Percentiles rank a stretch among this genome's conserved stretches.
Conservation (phyloP, 2,888 invertebrate genomes). For the Athripsodes cinereus region DNA sequence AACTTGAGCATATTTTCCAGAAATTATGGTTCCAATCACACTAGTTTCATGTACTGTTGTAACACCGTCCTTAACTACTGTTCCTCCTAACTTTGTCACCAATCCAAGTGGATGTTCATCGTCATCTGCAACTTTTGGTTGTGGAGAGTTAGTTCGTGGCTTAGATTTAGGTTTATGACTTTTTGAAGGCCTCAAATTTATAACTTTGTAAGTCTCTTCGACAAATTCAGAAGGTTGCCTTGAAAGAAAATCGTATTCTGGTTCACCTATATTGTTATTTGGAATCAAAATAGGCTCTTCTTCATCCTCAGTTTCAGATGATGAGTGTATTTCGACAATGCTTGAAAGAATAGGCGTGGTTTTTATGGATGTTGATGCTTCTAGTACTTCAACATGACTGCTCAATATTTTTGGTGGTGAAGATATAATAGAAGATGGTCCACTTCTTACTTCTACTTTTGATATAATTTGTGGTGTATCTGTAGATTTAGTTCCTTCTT, state of each 20-base stretch:
- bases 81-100: slow-evolving; percentile 79
- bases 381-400: slow-evolving; percentile 33
- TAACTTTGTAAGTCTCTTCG: slow-evolving; percentile 79
- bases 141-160: slow-evolving; percentile 41
- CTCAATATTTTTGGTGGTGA: slow-evolving; percentile 30
- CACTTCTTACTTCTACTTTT: slow-evolving; percentile 37
- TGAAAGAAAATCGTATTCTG: slow-evolving; percentile 80
- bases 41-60: slow-evolving; percentile 84
- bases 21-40: slow-evolving; percentile 83
- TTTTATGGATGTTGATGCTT: slow-evolving; percentile 31
- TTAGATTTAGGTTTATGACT: slow-evolving; percentile 46
- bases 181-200: slow-evolving; percentile 70
- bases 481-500: slow-evolving; percentile 36
- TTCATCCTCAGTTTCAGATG: slow-evolving; percentile 30
- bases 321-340: slow-evolving; percentile 50
- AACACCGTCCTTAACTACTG: slow-evolving; percentile 72
- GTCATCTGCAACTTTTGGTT: slow-evolving; percentile 45
- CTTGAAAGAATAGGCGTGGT: slow-evolving; percentile 45
- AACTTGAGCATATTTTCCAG: slow-evolving; percentile 84
- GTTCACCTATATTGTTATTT: slow-evolving; percentile 71
- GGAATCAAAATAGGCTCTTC: slow-evolving; percentile 50
- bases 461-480: slow-evolving; percentile 31
- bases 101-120: slow-evolving; percentile 70
- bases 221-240: slow-evolving; percentile 79
- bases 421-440: slow-evolving; percentile 26